Evolutionary conservation across 2,888 invertebrate genomes (phyloP), one percentile per base, ranked within the genome.

Genomic region (Criorhina ranunculi): DNA sequence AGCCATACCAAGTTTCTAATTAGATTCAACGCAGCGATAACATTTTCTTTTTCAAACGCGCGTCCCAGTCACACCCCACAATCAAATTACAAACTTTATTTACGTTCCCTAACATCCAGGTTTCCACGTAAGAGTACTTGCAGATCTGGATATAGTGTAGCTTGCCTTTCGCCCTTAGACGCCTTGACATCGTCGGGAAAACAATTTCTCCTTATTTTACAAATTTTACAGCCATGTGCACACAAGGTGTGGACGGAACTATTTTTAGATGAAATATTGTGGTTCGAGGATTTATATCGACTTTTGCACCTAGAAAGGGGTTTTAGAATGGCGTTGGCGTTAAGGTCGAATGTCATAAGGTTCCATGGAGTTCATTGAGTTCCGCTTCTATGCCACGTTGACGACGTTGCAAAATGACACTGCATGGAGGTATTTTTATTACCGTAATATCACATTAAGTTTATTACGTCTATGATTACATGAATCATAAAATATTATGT

Each of bases 401-500:
- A 24, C 29, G 29, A 42, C n/a, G 37, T 1, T 64, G 64, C 49
- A 64, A 51, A 66, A 37, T 37, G 66, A 66, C 66, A 51, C 66
- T 66, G 51, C 51, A 66, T 24, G 35, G 40, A 40, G 46, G 51
- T 19, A 37, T 51, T 40, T 66, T 66, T 51, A 66, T 51, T 24
- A 51, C 24, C 19, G 40, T 51, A 37, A 66, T 51, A 51, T 66
- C 66, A 12, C 33, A 69, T 67, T 42, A 31, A 42, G 53, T 67
- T 67, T 67, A 55, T 55, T 31, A 33, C 53, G 19, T 55, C 67
- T 44, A 55, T 55, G 55, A 67, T 67, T 67, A 67, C 67, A 67
- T 19, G 67, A 67, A 17, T 67, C 55, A 67, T 67, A 55, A 42
- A 67, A 42, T 53, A 15, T 8, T 40, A 5, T 40, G 11, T 15